phyloP scores from a whole-genome alignment of 2,888 invertebrate genomes.

The Cosmia pyralina region DNA sequence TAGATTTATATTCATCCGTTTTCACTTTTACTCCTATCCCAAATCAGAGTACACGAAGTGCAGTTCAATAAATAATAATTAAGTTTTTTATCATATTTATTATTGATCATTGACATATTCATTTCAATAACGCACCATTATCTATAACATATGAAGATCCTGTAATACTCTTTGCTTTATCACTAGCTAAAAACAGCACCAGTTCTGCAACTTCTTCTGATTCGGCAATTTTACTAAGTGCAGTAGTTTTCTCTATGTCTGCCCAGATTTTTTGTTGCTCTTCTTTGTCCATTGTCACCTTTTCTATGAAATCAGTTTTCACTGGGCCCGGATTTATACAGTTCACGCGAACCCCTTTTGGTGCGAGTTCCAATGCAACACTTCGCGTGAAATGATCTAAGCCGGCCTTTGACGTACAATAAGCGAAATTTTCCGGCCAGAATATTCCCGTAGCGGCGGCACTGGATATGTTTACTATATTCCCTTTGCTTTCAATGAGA shows the following conservation, averaged over 20 bases:
- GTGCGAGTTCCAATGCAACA: constrained; percentile 94
- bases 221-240: constrained; percentile 58
- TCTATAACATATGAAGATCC: constrained; percentile 95
- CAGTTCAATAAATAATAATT: constrained; percentile 14
- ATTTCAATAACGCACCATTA: constrained; percentile 91
- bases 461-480: constrained; percentile 96
- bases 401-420: constrained; percentile 94
- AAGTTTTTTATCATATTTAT: background rate
- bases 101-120: constrained; percentile 2
- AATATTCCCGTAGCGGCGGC: constrained; percentile 69
- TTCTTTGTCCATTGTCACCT: constrained; percentile 44
- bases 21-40: background rate
- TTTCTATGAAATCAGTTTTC: constrained; percentile 65
- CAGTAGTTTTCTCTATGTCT: constrained; percentile 44
- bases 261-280: constrained; percentile 50
- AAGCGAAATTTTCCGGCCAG: constrained; percentile 55
- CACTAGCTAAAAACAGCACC: constrained; percentile 95
- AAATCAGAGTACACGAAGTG: constrained; percentile 8
- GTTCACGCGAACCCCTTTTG: constrained; percentile 94
- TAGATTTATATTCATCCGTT: too few relatives aligned
- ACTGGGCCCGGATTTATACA: constrained; percentile 92
- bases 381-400: constrained; percentile 97
- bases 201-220: constrained; percentile 93
- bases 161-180: constrained; percentile 94
- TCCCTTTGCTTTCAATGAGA: constrained; percentile 92